Evolutionary conservation across 1,140 invertebrate genomes (phyloP).

Genomic region (Panulirus ornatus): DNA sequence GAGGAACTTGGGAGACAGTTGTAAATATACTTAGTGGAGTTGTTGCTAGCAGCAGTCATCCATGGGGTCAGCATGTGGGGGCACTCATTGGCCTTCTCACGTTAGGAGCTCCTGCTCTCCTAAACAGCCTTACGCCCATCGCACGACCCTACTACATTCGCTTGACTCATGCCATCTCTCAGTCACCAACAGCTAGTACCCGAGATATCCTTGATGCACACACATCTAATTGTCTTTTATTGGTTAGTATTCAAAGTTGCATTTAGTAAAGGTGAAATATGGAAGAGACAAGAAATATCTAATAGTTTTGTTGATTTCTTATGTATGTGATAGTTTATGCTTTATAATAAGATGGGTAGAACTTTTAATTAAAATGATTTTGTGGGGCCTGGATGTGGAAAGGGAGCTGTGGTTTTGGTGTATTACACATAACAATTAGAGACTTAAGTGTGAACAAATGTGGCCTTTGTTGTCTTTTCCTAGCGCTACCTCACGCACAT

Average conservation of each 20-base stretch:
- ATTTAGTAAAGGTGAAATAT: neutral
- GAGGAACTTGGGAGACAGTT: constrained; percentile 69
- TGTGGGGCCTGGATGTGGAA: too few species aligned
- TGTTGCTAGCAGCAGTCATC: constrained; percentile 69
- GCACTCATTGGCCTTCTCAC: constrained; percentile 72
- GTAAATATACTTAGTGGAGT: constrained; percentile 73
- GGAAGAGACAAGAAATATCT: too few species aligned
- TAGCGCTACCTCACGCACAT: too few species aligned
- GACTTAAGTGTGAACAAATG: too few species aligned
- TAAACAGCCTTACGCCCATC: constrained; percentile 62
- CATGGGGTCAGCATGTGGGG: constrained; percentile 74
- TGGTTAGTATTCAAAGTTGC: constrained; percentile 32
- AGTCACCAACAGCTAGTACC: constrained; percentile 37
- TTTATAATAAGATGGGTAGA: too few species aligned
- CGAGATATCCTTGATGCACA: constrained; percentile 63
- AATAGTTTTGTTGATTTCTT: too few species aligned
- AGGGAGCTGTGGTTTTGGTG: too few species aligned
- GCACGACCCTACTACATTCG: constrained; percentile 59
- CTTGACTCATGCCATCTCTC: constrained; percentile 55
- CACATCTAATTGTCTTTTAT: constrained; percentile 49
- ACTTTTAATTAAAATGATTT: too few species aligned
- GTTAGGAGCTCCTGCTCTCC: constrained; percentile 48
- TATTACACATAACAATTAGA: too few species aligned
- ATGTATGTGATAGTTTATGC: too few species aligned
- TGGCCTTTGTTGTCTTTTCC: too few species aligned